Evolutionary conservation across 2,797 vertebrate genomes (phyloP), one percentile per base, ranked within the genome.

Genomic region (Tamandua tetradactyla): DNA sequence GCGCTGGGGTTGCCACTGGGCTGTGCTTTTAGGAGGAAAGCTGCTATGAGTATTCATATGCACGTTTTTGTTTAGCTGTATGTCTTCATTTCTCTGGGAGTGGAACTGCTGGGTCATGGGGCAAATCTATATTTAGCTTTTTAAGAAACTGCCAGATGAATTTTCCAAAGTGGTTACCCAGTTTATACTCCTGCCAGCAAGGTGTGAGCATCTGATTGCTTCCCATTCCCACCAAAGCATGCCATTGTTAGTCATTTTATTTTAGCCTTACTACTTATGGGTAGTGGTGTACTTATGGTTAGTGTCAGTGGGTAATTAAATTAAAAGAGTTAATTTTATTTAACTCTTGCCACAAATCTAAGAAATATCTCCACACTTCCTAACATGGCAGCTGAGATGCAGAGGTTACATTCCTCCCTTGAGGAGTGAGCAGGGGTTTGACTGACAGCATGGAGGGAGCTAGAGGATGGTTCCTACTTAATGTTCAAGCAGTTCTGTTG

Each of bases 161-260:
- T 71, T 64, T 42, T 40, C 52, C 32, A 47, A 32, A 17, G 7
- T 8, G 27, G 8, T 15, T 7, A 30, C 14, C 4, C 9, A 0
- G 23, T 71, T 49, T 35, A 40, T 2, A 2, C 27, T 12, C n/a
- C 15, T 6, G 10, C 61, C 66, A 18, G n/a, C 35, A 20, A 0
- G 9, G 30, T 6, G 14, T 7, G 1, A 14, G n/a, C 25, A 10
- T n/a, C 32, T 17, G 4, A 17, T 15, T 42, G 11, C 20, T n/a
- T 15, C 69, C 7, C 6, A 5, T 22, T 23, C 7, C 13, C 7
- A 11, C 42, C 15, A 25, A 37, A 66, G 44, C 17, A 18, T 17
- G 32, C 25, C 18, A 22, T 23, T 44, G 52, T 44, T 62, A 15
- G 17, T 55, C 49, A 20, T 55, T 55, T 55, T 8, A 55, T 32